Percentiles rank a stretch among this genome's conserved stretches.
Evolutionary conservation across 2,797 vertebrate genomes (phyloP).

Genomic region (Otolemur crassicaudatus): DNA sequence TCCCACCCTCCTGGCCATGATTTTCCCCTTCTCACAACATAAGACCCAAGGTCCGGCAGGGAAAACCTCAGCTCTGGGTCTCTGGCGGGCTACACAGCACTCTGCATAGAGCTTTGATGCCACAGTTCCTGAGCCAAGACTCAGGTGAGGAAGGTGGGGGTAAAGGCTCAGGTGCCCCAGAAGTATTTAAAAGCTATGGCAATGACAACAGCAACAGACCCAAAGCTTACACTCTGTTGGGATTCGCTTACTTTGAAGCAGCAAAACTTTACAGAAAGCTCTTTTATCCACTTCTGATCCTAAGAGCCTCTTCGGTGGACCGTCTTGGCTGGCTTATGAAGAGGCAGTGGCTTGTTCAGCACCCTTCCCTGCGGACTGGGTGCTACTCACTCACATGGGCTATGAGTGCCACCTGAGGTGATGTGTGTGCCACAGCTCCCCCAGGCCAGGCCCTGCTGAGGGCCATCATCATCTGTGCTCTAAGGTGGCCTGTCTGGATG

Average conservation of each 20-base stretch:
- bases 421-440: background rate
- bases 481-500: background rate
- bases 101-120: fast-evolving
- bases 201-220: background rate
- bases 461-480: background rate
- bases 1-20: background rate
- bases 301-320: background rate
- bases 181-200: background rate
- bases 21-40: background rate
- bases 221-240: background rate
- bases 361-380: background rate
- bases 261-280: background rate
- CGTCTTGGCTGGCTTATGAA: background rate
- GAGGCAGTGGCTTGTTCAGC: background rate
- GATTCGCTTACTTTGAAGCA: background rate
- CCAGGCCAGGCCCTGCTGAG: background rate
- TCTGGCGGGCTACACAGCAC: background rate
- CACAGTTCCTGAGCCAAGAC: background rate
- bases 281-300: background rate
- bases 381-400: background rate
- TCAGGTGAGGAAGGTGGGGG: background rate
- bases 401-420: background rate
- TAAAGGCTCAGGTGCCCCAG: background rate
- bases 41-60: background rate
- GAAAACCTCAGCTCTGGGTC: background rate